Evolutionary conservation across 2,888 invertebrate genomes (phyloP).

Genomic region (Mythimna loreyi): DNA sequence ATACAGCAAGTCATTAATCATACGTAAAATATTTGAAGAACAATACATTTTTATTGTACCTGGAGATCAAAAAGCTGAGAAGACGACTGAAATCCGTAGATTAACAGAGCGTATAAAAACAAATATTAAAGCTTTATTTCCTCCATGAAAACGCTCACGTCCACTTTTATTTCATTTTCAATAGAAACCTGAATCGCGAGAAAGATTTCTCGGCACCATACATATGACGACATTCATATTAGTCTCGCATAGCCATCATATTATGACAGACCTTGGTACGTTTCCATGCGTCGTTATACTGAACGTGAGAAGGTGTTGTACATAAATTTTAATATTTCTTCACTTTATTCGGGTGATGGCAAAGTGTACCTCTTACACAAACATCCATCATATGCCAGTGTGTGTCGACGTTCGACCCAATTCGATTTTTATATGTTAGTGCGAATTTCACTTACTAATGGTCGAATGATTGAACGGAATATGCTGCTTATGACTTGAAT

Average conservation of each 20-base stretch:
- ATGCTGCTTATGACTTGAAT: conserved; percentile 61
- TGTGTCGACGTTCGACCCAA: conserved; percentile 55
- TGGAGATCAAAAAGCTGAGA: conserved; percentile 34
- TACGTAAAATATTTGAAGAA: background rate
- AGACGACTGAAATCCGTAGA: conserved; percentile 21
- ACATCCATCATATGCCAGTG: conserved; percentile 61
- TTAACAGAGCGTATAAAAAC: conserved; percentile 45
- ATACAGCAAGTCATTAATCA: background rate
- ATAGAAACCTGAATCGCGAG: conserved; percentile 41
- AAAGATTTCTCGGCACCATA: conserved; percentile 24
- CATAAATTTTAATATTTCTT: conserved; percentile 67
- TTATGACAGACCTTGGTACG: conserved; percentile 35
- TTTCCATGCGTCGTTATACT: conserved; percentile 38
- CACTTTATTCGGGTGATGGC: conserved; percentile 55
- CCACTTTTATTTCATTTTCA: conserved; percentile 51
- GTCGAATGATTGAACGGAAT: conserved; percentile 57
- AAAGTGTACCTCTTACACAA: conserved; percentile 39
- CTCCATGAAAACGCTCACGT: conserved; percentile 27
- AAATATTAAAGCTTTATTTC: conserved; percentile 46
- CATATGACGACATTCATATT: conserved; percentile 40
- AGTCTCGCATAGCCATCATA: conserved; percentile 26
- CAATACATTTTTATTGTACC: conserved; percentile 33
- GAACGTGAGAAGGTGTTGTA: conserved; percentile 43
- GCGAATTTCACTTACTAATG: conserved; percentile 61
- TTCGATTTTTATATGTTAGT: conserved; percentile 62